phyloP scores from a whole-genome alignment of 2,797 vertebrate genomes.

The Brachymystax lenok region DNA sequence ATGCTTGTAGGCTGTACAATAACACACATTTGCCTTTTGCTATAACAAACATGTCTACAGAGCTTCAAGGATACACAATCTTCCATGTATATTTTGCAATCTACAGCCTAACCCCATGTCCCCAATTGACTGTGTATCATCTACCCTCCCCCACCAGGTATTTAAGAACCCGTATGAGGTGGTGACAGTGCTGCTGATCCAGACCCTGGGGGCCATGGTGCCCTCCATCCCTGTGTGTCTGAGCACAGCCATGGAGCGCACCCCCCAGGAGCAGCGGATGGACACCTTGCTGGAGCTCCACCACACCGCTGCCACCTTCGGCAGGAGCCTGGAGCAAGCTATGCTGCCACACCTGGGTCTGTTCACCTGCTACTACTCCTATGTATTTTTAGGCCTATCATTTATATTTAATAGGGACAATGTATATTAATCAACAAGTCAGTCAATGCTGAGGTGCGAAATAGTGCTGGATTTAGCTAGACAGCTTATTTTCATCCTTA shows the following conservation, averaged over 20 bases:
- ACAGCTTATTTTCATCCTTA: too few relatives aligned
- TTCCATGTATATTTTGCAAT: too few relatives aligned
- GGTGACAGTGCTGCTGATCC: constrained; percentile 92
- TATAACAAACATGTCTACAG: not conserved
- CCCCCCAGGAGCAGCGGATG: constrained; percentile 80
- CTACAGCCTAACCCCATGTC: not conserved
- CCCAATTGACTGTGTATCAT: not conserved
- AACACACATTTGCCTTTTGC: not conserved
- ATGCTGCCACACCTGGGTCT: constrained; percentile 88
- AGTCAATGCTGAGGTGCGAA: too few relatives aligned
- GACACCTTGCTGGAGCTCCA: constrained; percentile 86
- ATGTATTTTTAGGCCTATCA: constrained; percentile 1
- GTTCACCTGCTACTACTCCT: constrained; percentile 58
- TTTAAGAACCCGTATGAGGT: constrained; percentile 93
- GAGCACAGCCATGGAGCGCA: constrained; percentile 77
- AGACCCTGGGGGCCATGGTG: constrained; percentile 87
- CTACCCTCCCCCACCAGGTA: constrained; percentile 74
- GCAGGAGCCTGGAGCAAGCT: constrained; percentile 83
- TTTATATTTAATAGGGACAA: too few relatives aligned
- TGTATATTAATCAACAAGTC: too few relatives aligned
- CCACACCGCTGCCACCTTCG: constrained; percentile 80
- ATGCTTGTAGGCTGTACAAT: not conserved
- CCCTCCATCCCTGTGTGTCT: constrained; percentile 90
- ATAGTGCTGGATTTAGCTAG: too few relatives aligned
- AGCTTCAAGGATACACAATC: too few relatives aligned